These are phyloP conservation scores for Rhynchonema sp. DNA, from an alignment of 2,888 invertebrate genomes.

Conservation along the genomic window DNA sequence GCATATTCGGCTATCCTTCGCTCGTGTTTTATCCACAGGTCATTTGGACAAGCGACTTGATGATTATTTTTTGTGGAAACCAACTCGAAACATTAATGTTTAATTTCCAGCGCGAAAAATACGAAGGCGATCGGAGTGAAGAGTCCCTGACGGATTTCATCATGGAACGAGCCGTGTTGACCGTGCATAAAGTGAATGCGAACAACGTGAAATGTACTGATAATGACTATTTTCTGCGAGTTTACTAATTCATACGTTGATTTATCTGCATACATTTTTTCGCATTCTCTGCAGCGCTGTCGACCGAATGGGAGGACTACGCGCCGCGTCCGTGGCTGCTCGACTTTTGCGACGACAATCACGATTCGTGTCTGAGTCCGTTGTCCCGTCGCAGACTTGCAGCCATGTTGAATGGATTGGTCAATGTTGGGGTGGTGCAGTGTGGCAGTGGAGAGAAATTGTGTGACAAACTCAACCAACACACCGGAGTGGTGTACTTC, in stretches of 20 bases:
- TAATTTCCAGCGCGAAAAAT: constrained; percentile 41
- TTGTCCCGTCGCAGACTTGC: constrained; percentile 42
- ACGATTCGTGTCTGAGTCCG: constrained; percentile 12
- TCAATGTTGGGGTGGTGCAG: constrained; percentile 38
- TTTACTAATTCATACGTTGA: no score
- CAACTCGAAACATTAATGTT: no score
- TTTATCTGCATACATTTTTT: no score
- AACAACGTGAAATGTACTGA: no score
- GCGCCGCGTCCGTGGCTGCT: constrained; percentile 35
- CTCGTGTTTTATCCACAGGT: constrained; percentile 47
- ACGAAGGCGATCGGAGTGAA: constrained; percentile 41
- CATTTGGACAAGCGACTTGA: no score
- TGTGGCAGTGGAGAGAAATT: constrained; percentile 33
- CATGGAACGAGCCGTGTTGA: constrained; percentile 38
- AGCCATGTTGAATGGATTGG: constrained; percentile 43
- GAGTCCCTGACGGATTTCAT: constrained; percentile 45
- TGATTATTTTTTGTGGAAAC: no score
- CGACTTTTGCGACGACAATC: constrained; percentile 40
- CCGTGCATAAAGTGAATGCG: constrained; percentile 15
- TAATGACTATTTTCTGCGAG: no score
- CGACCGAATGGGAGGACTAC: constrained; percentile 17
- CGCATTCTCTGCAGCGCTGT: constrained; percentile 12
- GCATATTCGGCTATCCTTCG: constrained; percentile 54
- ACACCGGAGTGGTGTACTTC: constrained; percentile 31
- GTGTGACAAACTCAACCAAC: constrained; percentile 33